Base-by-base conservation (phyloP, 2,888 invertebrate genomes). In the Copidosoma aretas region DNA sequence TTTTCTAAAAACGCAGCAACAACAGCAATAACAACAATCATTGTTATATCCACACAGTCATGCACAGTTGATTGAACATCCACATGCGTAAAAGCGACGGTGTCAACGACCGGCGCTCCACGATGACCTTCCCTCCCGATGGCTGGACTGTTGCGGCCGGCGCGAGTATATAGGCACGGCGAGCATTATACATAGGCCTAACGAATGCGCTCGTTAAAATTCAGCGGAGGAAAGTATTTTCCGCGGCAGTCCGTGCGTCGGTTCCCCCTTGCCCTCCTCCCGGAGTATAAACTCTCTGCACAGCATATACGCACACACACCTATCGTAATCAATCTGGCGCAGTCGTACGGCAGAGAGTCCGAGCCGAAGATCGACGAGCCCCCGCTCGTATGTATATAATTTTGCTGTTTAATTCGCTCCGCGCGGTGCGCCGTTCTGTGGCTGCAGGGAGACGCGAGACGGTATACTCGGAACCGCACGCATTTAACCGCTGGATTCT, bases 161-260 rank as follows among this genome's bases (percentile, higher is more conserved):
- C 15, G 19, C 53, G 39, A 49, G 3, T 12, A 25, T 8, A 17
- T 15, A 15, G 8, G 32, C 15, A 17, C 14, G 10, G 25, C 22
- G 56, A 32, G 43, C n/a, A n/a, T n/a, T n/a, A 17, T 32, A 39
- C 52, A 25, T 22, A n/a, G 59, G 21, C 41, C 41, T 67, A 67
- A 70, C 67, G 67, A 59, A 67, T 64, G 67, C 64, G 61, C 70
- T 71, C 70, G 67, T 71, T 71, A 64, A 71, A 71, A 71, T 71
- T 71, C 68, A 71, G 39, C 59, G 64, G 32, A 61, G 60, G 60
- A 67, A 70, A 70, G 64, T 64, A 64, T 70, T 67, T 67, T 67
- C 61, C 68, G 46, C 67, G 58, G 59, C 19, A 32, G 32, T n/a
- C 24, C 3, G 41, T 53, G 22, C 32, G 32, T 32, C 3, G 4